Evolutionary conservation across 2,888 invertebrate species (phyloP), one percentile per base, ranked within the genome.

Genomic region (Sympetrum striolatum): DNA sequence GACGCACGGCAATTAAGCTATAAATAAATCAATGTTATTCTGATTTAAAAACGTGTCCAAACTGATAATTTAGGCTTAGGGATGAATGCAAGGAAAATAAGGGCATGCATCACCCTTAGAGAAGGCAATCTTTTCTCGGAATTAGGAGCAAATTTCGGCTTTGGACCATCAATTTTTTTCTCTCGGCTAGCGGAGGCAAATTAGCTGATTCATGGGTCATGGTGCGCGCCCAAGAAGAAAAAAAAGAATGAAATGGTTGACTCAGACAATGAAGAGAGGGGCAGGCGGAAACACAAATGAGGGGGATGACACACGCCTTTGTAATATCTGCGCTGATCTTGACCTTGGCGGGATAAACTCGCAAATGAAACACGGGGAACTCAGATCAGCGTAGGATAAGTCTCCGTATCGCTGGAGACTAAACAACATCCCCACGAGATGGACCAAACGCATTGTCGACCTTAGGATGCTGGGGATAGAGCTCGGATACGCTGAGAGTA

Each of bases 151-250:
- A n/a, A 22, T 25, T 73, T 14, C 31, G 31, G 73, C 25, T 60
- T 1, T 60, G n/a, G 86, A n/a, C n/a, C 86, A 60, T 60, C 37
- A 60, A 82, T 58, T 82, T 73, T n/a, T 31, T 25, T 22, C 22
- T 37, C 86, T 31, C 31, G 15, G 58, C 37, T 86, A 58, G 37
- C 12, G 60, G 39, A 64, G 73, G 60, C 86, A 37, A 86, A 86
- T 86, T 86, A 64, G 86, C 60, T 86, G 86, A 86, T 64, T 86
- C 86, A 86, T 86, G 86, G 22, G 86, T 86, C 60, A 82, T 35
- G 82, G 82, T 82, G 82, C 22, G 58, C 58, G 37, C 82, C 18
- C 82, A 15, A 58, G 22, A 58, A 58, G 31, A 31, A 37, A 60
- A 81, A 86, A 37, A 60, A 39, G 31, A 60, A 37, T 37, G 37